Evolutionary conservation across 2,113 vertebrate species (phyloP).

Genomic region (Ginglymostoma cirratum): DNA sequence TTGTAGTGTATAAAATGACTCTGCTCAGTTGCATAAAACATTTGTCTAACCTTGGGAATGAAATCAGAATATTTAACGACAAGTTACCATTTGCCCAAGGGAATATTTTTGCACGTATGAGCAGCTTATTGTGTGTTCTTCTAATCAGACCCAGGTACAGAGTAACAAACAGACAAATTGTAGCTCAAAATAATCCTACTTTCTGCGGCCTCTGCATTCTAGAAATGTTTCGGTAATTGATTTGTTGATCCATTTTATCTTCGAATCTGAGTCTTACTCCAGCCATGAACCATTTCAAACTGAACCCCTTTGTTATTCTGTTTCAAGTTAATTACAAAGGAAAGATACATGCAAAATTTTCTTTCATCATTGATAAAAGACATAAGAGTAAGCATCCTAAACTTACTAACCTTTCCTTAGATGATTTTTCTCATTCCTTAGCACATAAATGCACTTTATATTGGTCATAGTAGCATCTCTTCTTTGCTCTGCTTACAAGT

Average conservation of each 20-base stretch:
- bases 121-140: constrained; percentile 17
- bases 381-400: neutral
- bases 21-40: neutral
- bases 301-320: neutral
- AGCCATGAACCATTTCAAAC: neutral
- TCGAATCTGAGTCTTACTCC: neutral
- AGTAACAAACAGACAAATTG: constrained; percentile 16
- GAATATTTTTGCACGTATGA: constrained; percentile 21
- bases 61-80: constrained; percentile 27
- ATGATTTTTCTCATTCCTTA: neutral
- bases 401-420: neutral
- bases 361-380: neutral
- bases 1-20: neutral
- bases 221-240: neutral
- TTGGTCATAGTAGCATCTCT: neutral
- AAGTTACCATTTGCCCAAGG: constrained; percentile 18
- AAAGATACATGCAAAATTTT: neutral
- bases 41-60: constrained; percentile 18
- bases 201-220: neutral
- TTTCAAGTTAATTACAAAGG: neutral
- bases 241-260: neutral
- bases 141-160: constrained; percentile 12
- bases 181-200: neutral
- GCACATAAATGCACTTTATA: neutral
- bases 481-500: neutral